phyloP scores from a whole-genome alignment of 2,113 vertebrate genomes.

The Emydura subglobosa region DNA sequence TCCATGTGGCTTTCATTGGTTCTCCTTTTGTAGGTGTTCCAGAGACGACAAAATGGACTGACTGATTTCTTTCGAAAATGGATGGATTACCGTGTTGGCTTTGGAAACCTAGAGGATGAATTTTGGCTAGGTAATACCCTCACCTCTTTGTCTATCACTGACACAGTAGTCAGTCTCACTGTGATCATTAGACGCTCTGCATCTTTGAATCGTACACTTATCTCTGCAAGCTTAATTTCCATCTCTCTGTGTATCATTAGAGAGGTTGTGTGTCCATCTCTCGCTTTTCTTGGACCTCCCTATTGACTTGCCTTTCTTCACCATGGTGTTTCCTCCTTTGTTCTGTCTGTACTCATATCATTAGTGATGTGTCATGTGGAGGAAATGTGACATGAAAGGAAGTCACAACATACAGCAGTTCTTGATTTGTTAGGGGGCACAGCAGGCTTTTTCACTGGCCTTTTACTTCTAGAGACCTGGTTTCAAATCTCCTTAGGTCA shows the following conservation, averaged over 20 bases:
- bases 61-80: slow-evolving; percentile 97
- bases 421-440: not conserved
- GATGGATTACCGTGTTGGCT: slow-evolving; percentile 93
- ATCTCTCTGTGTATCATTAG: not conserved
- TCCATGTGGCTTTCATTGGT: not conserved
- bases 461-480: not conserved
- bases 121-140: slow-evolving; percentile 95
- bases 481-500: not conserved
- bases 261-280: slow-evolving; percentile 29
- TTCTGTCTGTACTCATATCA: slow-evolving; percentile 45
- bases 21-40: slow-evolving; percentile 87
- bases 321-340: slow-evolving; percentile 22
- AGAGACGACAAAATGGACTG: slow-evolving; percentile 95
- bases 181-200: not conserved
- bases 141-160: not conserved
- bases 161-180: not conserved
- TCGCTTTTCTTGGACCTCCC: slow-evolving; percentile 23
- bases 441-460: not conserved
- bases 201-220: not conserved
- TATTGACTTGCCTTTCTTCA: slow-evolving; percentile 32
- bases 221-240: not conserved
- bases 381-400: slow-evolving; percentile 19
- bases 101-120: slow-evolving; percentile 97
- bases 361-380: slow-evolving; percentile 40
- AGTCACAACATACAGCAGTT: not conserved